Percentiles rank a stretch among this genome's conserved stretches.
These are phyloP conservation scores for Cyprichromis sp. DNA, from an alignment of 2,113 vertebrate species.

Conservation along the genomic window DNA sequence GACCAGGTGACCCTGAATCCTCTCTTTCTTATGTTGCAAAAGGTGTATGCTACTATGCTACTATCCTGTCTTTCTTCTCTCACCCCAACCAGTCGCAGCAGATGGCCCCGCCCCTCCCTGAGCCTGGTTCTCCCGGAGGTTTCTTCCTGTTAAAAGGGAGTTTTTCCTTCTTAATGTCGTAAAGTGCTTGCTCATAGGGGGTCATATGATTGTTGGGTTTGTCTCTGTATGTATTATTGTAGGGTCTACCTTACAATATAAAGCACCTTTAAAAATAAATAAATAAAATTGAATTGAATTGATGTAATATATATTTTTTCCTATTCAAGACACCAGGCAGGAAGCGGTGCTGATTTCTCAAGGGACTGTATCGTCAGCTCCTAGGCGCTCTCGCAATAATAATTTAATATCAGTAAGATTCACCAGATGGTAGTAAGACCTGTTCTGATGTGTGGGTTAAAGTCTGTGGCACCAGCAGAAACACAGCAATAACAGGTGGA, in stretches of 20 bases:
- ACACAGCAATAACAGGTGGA: not conserved
- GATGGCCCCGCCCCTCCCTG: not conserved
- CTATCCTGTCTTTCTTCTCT: not conserved
- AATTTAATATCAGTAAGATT: not conserved
- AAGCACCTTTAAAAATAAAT: not conserved
- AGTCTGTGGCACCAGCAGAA: not conserved
- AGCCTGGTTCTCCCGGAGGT: not conserved
- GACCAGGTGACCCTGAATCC: not conserved
- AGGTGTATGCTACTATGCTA: not conserved
- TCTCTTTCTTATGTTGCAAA: not conserved
- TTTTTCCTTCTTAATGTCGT: not conserved
- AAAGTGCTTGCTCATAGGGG: not conserved
- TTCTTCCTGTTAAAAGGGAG: not conserved
- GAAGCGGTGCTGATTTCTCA: not conserved
- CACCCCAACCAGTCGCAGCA: not conserved
- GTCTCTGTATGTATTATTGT: not conserved
- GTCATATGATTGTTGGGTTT: not conserved
- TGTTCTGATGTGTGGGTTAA: not conserved
- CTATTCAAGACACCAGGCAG: not conserved
- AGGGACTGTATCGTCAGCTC: not conserved
- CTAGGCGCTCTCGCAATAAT: not conserved
- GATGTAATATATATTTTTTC: not conserved
- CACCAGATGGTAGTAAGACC: not conserved
- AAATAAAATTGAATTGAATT: not conserved
- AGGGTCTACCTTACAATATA: not conserved